phyloP scores from a whole-genome alignment of 2,797 vertebrate genomes.

The Coregonus sp. region DNA sequence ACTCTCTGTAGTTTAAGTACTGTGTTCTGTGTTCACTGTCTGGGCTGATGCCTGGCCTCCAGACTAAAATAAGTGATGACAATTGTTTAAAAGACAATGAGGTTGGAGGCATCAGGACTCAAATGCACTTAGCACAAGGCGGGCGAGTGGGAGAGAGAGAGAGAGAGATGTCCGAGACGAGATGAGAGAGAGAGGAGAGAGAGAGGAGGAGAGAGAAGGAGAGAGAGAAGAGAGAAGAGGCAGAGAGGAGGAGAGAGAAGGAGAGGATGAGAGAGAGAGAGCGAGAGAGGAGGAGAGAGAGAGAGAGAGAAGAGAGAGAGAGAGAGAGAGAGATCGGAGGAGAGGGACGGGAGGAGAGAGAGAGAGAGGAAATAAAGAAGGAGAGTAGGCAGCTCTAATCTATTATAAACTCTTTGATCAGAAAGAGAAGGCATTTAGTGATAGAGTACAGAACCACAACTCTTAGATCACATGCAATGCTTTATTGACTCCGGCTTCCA shows the following conservation, averaged over 20 bases:
- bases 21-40: neutral
- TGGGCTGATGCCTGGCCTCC: neutral
- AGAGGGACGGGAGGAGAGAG: no score
- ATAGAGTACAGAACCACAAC: slow-evolving; percentile 36
- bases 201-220: neutral
- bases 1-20: neutral
- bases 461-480: slow-evolving; percentile 49
- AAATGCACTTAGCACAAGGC: slow-evolving; percentile 45
- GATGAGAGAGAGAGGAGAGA: neutral
- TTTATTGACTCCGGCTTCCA: slow-evolving; percentile 42
- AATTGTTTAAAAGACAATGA: slow-evolving; percentile 37
- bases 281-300: neutral
- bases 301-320: slow-evolving; percentile 14
- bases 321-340: slow-evolving; percentile 4
- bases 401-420: slow-evolving; percentile 69
- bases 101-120: slow-evolving; percentile 34
- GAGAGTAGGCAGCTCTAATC: slow-evolving; percentile 64
- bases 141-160: neutral
- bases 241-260: neutral
- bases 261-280: neutral
- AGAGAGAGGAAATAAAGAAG: slow-evolving; percentile 31
- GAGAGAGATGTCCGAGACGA: no score
- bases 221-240: neutral
- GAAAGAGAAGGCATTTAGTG: slow-evolving; percentile 49
- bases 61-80: slow-evolving; percentile 48